Percentiles rank a stretch among this genome's conserved stretches.
These are phyloP conservation scores for Sarcophaga peregrina DNA, from an alignment of 1,140 invertebrate species.

Conservation along the genomic window DNA sequence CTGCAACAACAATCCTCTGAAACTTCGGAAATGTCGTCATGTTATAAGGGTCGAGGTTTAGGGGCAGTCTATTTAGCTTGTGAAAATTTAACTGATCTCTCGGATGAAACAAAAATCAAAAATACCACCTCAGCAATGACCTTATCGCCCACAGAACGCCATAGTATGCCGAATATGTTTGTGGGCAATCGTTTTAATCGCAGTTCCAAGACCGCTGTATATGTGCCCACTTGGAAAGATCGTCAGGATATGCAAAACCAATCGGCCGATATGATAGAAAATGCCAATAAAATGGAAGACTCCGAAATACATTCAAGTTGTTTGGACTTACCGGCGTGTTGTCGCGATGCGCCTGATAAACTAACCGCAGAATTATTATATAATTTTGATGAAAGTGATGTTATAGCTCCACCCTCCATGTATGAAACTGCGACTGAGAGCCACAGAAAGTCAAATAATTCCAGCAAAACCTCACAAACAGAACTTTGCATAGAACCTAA, in stretches of 20 bases:
- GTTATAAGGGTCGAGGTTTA: constrained; percentile 67
- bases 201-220: constrained; percentile 68
- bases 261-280: constrained; percentile 53
- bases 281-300: constrained; percentile 38
- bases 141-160: constrained; percentile 57
- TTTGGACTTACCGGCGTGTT: constrained; percentile 68
- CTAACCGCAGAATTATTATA: constrained; percentile 69
- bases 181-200: constrained; percentile 71
- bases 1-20: constrained; percentile 63
- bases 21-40: constrained; percentile 71
- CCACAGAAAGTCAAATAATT: not conserved
- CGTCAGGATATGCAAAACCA: constrained; percentile 58
- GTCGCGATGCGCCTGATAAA: constrained; percentile 67
- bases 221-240: constrained; percentile 69
- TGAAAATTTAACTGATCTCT: constrained; percentile 74
- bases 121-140: constrained; percentile 29
- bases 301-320: constrained; percentile 68
- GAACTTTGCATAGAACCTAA: constrained; percentile 58
- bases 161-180: constrained; percentile 69
- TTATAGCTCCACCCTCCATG: constrained; percentile 43
- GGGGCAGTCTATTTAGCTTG: constrained; percentile 71
- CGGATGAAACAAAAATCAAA: constrained; percentile 66
- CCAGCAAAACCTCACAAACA: constrained; percentile 50
- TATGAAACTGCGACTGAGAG: not conserved
- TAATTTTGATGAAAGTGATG: constrained; percentile 56